These are phyloP conservation scores for Luehdorfia chinensis DNA, from an alignment of 1,140 invertebrate species.

Conservation along the genomic window DNA sequence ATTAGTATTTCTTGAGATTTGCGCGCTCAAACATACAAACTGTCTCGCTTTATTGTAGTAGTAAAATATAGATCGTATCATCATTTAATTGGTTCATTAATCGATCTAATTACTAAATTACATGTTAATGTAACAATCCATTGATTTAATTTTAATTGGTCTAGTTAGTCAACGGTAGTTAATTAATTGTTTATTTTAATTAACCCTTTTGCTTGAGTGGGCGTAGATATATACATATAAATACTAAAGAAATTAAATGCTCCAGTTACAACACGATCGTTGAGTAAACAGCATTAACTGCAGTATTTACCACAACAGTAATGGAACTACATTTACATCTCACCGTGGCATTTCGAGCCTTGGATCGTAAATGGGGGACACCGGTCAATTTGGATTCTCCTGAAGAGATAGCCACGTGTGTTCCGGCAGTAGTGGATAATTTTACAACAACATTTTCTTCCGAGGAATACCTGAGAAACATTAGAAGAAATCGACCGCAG, in stretches of 20 bases:
- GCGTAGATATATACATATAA: neutral
- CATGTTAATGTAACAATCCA: too few relatives aligned
- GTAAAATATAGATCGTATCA: too few relatives aligned
- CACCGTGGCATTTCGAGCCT: conserved; percentile 36
- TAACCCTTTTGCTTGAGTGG: neutral
- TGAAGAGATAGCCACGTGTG: conserved; percentile 19
- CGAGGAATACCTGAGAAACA: conserved; percentile 38
- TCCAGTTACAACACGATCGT: neutral
- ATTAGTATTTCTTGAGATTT: too few relatives aligned
- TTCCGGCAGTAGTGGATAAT: conserved; percentile 34
- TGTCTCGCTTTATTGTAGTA: too few relatives aligned
- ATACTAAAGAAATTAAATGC: neutral
- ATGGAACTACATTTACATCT: conserved; percentile 54
- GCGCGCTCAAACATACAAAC: too few relatives aligned
- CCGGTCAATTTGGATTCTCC: conserved; percentile 39
- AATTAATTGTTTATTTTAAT: too few relatives aligned
- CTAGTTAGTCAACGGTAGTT: too few relatives aligned
- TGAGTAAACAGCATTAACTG: neutral
- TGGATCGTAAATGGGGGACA: conserved; percentile 45
- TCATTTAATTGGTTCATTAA: too few relatives aligned
- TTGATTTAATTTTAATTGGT: too few relatives aligned
- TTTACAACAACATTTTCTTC: conserved; percentile 44
- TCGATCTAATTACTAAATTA: too few relatives aligned
- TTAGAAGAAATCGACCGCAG: conserved; percentile 1
- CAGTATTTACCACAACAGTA: conserved; percentile 4